A percentile compares a stretch with the other conserved stretches of the same genome.
These are phyloP conservation scores for Poeciliopsis prolifica DNA, from an alignment of 2,113 vertebrate species.

Conservation along the genomic window DNA sequence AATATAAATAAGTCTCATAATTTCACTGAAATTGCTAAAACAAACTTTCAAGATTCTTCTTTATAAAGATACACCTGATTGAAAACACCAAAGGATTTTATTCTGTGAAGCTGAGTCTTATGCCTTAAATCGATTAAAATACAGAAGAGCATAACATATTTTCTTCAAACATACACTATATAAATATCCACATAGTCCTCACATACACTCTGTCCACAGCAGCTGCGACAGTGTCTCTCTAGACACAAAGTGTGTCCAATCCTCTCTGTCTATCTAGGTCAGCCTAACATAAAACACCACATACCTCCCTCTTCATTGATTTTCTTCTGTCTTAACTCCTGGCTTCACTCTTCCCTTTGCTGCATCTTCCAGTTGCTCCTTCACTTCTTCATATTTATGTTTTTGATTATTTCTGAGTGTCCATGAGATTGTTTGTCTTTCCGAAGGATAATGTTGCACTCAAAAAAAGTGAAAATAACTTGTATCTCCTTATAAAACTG, in stretches of 20 bases:
- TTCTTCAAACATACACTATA: conserved; percentile 35
- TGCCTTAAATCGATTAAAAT: background rate
- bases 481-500: background rate
- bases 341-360: conserved; percentile 8
- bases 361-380: conserved; percentile 9
- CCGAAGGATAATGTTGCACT: conserved; percentile 36
- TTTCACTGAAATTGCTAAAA: too few relatives aligned
- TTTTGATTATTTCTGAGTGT: background rate
- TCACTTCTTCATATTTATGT: conserved; percentile 1
- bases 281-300: conserved; percentile 56
- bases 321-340: conserved; percentile 12
- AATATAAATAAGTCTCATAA: background rate
- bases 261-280: conserved; percentile 68
- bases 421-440: conserved; percentile 23
- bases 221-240: conserved; percentile 60
- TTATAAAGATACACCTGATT: background rate
- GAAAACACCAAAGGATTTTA: background rate
- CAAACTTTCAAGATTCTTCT: too few relatives aligned
- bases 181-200: conserved; percentile 26
- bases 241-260: conserved; percentile 71
- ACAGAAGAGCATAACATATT: conserved; percentile 15
- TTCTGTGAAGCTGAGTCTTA: background rate
- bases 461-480: conserved; percentile 30
- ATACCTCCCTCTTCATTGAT: conserved; percentile 42
- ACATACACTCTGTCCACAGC: conserved; percentile 41